Base-by-base conservation (phyloP, 2,797 vertebrate genomes). In the Pangasius krempfi region DNA sequence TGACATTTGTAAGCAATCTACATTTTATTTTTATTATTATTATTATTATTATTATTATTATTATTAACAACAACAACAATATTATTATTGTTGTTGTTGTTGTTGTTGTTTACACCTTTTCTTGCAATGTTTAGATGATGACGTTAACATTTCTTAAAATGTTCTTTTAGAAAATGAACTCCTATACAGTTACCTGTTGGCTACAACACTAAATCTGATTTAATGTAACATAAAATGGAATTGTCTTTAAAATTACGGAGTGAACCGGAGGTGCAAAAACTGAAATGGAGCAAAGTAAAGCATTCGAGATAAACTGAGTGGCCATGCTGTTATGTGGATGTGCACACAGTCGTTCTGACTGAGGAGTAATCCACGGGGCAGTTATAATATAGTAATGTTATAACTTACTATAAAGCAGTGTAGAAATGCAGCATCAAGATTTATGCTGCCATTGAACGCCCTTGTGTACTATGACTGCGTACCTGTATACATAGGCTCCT, bases 11-110 rank as follows among this genome's bases (percentile, higher is more conserved):
- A 68, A 68, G 4, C 16, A 70, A 70, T 4, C n/a, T 30, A 33
- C 66, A 18, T 22, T 50, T 76, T 78, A 52, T 78, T n/a, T 30
- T 73, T 44, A 73, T 73, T 44, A 12, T 73, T 44, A 25, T 73
- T 73, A 44, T 73, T 73, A 44, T 44, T 72, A 72, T 72, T 72
- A 72, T 70, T 70, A 70, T 56, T 56, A 20, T 56, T 56, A 56
- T 56, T 56, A 56, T 18, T 56, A 64, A 7, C 9, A n/a, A 9
- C 47, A 40, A 40, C 40, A 40, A 40, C 40, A 40, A 40, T 4
- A 40, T 4, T 44, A 44, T 44, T 44, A 47, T 47, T 47, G 0
- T 47, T 47, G 1, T 47, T 47, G 7, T 47, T 47, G 44, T 44
- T 44, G 44, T 44, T 44, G 44, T 44, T 66, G 1, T 60, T 62